Evolutionary conservation across 2,113 vertebrate species (phyloP).

Genomic region (Brachionichthys hirsutus): DNA sequence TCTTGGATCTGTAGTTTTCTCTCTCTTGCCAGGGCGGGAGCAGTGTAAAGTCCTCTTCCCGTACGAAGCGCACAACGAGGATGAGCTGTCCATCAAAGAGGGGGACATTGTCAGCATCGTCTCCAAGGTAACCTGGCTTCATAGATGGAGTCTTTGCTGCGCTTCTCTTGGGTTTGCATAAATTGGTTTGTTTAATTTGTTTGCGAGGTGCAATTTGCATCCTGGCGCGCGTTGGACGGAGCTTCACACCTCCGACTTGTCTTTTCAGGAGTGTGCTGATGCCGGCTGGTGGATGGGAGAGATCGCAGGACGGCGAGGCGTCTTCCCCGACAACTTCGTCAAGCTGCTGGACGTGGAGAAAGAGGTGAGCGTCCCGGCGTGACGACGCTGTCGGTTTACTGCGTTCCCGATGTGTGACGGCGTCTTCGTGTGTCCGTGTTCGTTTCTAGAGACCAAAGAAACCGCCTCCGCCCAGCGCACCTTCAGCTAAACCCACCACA

Average conservation of each 20-base stretch:
- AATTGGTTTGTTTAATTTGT: constrained; percentile 12
- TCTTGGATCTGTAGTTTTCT: no score
- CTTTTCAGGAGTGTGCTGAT: constrained; percentile 89
- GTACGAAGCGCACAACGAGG: constrained; percentile 94
- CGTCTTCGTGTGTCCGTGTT: constrained; percentile 18
- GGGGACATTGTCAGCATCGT: constrained; percentile 92
- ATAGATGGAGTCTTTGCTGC: neutral
- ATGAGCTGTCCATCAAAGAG: constrained; percentile 95
- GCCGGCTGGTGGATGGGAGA: constrained; percentile 98
- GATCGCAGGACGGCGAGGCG: constrained; percentile 86
- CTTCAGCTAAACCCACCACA: constrained; percentile 85
- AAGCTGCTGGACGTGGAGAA: constrained; percentile 95
- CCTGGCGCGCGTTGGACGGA: neutral
- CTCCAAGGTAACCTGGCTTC: constrained; percentile 84
- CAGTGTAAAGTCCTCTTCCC: constrained; percentile 97
- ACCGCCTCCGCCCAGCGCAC: constrained; percentile 91
- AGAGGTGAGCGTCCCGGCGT: constrained; percentile 75
- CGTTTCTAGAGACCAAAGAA: constrained; percentile 95
- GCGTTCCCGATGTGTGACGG: neutral
- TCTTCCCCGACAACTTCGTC: constrained; percentile 98
- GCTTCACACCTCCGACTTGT: no score
- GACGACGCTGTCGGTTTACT: neutral
- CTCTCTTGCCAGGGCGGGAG: constrained; percentile 83
- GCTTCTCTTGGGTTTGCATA: neutral
- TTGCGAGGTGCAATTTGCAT: constrained; percentile 17